phyloP scores from a whole-genome alignment of 2,797 vertebrate genomes.

The Lacerta bilineata region DNA sequence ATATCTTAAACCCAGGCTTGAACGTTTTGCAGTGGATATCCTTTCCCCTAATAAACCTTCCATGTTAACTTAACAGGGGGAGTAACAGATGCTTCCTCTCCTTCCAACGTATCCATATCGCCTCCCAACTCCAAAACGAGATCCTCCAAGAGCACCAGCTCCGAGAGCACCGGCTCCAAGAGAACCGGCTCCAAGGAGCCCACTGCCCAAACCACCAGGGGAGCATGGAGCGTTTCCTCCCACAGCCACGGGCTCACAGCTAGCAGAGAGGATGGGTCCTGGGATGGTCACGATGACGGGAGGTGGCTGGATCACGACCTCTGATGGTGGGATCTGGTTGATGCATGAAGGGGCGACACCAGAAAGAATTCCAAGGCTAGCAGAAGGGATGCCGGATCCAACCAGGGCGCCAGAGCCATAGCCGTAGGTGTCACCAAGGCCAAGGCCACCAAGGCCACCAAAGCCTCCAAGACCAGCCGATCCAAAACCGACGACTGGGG shows the following conservation, averaged over 20 bases:
- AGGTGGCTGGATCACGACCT: neutral
- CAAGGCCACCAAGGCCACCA: too few species aligned
- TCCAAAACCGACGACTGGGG: neutral
- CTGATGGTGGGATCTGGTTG: neutral
- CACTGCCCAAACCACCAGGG: neutral
- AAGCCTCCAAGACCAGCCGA: neutral
- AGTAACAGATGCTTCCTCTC: neutral
- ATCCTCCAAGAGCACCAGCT: too few species aligned
- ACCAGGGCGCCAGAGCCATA: neutral
- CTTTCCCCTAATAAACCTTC: too few species aligned
- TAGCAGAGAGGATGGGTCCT: constrained; percentile 2
- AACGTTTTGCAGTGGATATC: neutral
- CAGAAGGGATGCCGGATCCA: accelerated
- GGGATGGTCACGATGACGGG: neutral
- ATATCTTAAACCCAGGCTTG: neutral
- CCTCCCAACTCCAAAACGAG: neutral
- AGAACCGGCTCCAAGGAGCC: too few species aligned
- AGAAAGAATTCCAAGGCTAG: neutral
- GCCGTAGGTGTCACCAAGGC: neutral
- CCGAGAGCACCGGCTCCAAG: neutral
- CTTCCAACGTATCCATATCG: too few species aligned
- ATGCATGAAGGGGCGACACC: neutral
- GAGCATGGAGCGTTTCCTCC: neutral
- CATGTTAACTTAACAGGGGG: neutral
- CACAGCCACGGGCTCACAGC: neutral